Percentiles rank a stretch among this genome's conserved stretches.
These are phyloP conservation scores for Lacerta bilineata DNA, from an alignment of 2,797 vertebrate genomes.

Conservation along the genomic window DNA sequence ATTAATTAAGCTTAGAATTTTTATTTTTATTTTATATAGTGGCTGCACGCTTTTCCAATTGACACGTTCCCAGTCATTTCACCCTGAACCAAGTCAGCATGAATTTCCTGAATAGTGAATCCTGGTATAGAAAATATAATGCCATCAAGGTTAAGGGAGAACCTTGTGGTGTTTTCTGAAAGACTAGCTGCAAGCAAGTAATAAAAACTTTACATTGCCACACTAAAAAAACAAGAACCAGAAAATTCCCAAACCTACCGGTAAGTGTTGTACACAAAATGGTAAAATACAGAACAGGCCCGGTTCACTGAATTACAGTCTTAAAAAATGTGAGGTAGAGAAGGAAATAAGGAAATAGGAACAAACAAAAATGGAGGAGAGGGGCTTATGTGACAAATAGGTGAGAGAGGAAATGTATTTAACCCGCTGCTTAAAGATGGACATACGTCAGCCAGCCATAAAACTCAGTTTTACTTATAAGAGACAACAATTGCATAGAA, in stretches of 20 bases:
- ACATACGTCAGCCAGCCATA: slow-evolving; percentile 49
- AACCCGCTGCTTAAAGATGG: background rate
- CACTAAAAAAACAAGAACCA: too few relatives aligned
- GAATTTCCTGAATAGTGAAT: background rate
- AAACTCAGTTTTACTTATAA: slow-evolving; percentile 61
- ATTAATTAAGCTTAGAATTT: background rate
- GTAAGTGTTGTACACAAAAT: background rate
- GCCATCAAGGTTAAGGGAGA: background rate
- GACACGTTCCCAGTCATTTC: background rate
- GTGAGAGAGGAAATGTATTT: background rate
- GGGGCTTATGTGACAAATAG: background rate
- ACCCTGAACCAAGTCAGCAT: background rate
- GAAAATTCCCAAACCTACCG: too few relatives aligned
- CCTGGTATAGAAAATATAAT: background rate
- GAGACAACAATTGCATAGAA: slow-evolving; percentile 52
- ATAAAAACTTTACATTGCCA: background rate
- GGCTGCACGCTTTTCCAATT: background rate
- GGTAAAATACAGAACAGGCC: background rate
- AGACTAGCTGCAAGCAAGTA: background rate
- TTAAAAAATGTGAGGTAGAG: background rate
- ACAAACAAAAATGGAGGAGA: background rate
- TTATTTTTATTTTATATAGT: background rate
- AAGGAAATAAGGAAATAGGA: background rate
- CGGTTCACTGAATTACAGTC: background rate
- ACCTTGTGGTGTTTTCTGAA: background rate